Conservation (phyloP, 1,140 invertebrate species). For the Gonatopus flavifemur region DNA sequence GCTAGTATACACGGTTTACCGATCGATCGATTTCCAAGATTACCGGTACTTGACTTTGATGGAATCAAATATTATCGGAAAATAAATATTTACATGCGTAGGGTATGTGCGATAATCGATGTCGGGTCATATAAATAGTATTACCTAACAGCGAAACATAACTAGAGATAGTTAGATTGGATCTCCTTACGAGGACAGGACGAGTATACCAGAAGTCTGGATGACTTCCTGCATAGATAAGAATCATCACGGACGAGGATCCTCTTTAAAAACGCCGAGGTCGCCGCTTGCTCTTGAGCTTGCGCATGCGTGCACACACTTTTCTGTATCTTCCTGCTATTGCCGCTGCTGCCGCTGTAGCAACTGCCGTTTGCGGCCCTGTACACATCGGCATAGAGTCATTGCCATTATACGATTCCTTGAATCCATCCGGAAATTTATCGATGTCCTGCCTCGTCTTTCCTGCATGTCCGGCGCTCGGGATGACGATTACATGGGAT, state of each 20-base stretch:
- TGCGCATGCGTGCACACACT: slow-evolving; percentile 1
- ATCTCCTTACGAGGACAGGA: slow-evolving; percentile 27
- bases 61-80: no score
- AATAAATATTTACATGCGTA: no score
- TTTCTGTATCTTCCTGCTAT: slow-evolving; percentile 9
- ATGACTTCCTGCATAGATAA: slow-evolving; percentile 42
- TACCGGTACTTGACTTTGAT: no score
- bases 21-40: no score
- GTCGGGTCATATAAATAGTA: no score
- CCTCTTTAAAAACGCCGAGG: slow-evolving; percentile 33
- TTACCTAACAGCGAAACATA: slow-evolving; percentile 32
- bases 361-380: no score
- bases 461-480: not conserved
- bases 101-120: no score
- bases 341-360: no score
- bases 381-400: no score
- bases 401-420: slow-evolving; percentile 30
- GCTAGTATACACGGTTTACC: no score
- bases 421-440: slow-evolving; percentile 31
- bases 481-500: no score
- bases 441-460: slow-evolving; percentile 22
- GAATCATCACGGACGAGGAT: slow-evolving; percentile 29
- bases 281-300: no score
- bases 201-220: slow-evolving; percentile 18
- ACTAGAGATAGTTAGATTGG: slow-evolving; percentile 26